Conservation (phyloP, 2,888 invertebrate genomes). For the Ochropleura plecta region DNA sequence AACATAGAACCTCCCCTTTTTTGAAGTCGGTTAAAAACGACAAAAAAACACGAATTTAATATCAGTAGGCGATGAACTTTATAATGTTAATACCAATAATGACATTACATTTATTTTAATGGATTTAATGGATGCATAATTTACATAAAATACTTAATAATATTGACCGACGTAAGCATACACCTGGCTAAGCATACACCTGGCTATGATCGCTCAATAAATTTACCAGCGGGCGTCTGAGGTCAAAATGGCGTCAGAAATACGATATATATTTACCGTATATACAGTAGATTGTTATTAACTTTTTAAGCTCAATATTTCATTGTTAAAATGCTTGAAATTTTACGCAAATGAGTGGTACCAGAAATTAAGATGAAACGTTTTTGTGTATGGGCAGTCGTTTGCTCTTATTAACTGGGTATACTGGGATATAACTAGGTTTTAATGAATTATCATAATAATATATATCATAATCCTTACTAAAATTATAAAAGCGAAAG, state of each 20-base stretch:
- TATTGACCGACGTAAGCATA: slow-evolving; percentile 28
- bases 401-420: not conserved
- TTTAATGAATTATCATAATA: not conserved
- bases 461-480: not conserved
- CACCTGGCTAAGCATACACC: slow-evolving; percentile 40
- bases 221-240: slow-evolving; percentile 10
- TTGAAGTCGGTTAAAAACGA: not conserved
- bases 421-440: not conserved
- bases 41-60: not conserved
- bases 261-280: not conserved
- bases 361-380: not conserved
- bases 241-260: slow-evolving; percentile 5
- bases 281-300: slow-evolving; percentile 7
- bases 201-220: slow-evolving; percentile 29
- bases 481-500: too few relatives aligned
- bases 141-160: slow-evolving; percentile 40
- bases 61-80: slow-evolving; percentile 36
- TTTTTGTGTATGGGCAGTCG: not conserved
- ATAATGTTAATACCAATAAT: slow-evolving; percentile 37
- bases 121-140: slow-evolving; percentile 42
- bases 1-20: too few relatives aligned
- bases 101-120: slow-evolving; percentile 41
- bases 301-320: not conserved
- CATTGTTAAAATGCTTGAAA: slow-evolving; percentile 2
- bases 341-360: slow-evolving; percentile 1